Conservation (phyloP, 2,113 vertebrate genomes). For the Psammodynastes pulverulentus region DNA sequence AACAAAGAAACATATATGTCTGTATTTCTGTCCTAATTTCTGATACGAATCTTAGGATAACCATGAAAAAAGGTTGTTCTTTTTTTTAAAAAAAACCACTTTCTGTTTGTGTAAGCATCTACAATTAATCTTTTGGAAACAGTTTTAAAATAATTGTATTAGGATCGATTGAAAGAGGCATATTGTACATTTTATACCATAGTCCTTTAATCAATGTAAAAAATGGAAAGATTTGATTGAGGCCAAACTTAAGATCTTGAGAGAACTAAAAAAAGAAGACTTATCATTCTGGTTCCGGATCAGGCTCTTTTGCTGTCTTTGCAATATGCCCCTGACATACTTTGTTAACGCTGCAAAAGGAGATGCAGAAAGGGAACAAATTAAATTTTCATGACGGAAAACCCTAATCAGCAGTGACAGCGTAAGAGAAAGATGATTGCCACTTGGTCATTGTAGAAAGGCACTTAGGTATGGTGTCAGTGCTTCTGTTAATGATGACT, state of each 20-base stretch:
- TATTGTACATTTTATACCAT: neutral
- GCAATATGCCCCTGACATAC: constrained; percentile 35
- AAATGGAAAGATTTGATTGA: constrained; percentile 20
- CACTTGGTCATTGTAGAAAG: constrained; percentile 86
- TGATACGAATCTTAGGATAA: neutral
- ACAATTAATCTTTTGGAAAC: constrained; percentile 9
- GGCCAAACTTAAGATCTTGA: neutral
- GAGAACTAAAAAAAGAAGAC: constrained; percentile 7
- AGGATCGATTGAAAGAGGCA: neutral
- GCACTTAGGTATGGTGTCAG: constrained; percentile 88
- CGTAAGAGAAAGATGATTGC: constrained; percentile 83
- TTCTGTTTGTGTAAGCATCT: constrained; percentile 12
- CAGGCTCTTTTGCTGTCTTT: constrained; percentile 46
- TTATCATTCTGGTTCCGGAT: constrained; percentile 18
- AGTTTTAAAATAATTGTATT: constrained; percentile 11
- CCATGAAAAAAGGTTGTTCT: neutral
- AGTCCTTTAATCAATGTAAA: neutral
- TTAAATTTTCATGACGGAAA: constrained; percentile 80
- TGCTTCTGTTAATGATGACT: constrained; percentile 92
- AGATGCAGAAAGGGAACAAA: constrained; percentile 64
- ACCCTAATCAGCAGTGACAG: constrained; percentile 86
- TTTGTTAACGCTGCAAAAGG: constrained; percentile 52
- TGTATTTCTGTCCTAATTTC: neutral
- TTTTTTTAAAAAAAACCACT: constrained; percentile 41
- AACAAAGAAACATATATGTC: neutral